phyloP scores from a whole-genome alignment of 2,888 invertebrate species.

The Operophtera brumata region DNA sequence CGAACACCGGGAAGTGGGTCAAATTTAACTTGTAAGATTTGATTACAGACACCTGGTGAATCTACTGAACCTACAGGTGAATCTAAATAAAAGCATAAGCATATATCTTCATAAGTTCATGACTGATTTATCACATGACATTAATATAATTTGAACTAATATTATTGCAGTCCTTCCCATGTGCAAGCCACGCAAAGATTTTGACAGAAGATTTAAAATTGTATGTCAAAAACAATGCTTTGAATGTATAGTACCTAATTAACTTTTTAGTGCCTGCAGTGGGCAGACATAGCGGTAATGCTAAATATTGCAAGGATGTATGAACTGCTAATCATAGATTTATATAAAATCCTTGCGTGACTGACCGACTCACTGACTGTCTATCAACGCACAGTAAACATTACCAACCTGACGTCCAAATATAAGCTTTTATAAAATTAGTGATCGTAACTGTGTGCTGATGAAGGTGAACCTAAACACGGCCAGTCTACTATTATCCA shows the following conservation, averaged over 20 bases:
- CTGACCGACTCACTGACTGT: too few species aligned
- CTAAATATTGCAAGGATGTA: slow-evolving; percentile 20
- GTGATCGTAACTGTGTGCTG: too few species aligned
- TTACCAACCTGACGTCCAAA: too few species aligned
- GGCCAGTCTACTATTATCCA: too few species aligned
- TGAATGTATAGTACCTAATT: slow-evolving; percentile 36
- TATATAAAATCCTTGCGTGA: not conserved
- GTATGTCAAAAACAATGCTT: slow-evolving; percentile 26
- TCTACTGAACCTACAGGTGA: too few species aligned
- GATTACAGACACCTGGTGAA: too few species aligned
- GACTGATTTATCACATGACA: slow-evolving; percentile 13
- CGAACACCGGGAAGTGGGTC: too few species aligned
- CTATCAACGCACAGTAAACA: too few species aligned
- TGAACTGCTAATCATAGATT: not conserved
- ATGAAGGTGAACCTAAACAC: too few species aligned
- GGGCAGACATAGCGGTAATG: slow-evolving; percentile 25
- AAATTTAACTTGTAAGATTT: too few species aligned
- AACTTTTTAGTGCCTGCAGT: slow-evolving; percentile 25
- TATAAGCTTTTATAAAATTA: too few species aligned
- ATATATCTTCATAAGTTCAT: slow-evolving; percentile 5
- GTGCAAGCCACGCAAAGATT: slow-evolving; percentile 31
- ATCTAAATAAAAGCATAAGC: too few species aligned
- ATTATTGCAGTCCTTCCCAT: slow-evolving; percentile 20
- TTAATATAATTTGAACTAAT: slow-evolving; percentile 16
- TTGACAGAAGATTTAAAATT: slow-evolving; percentile 24